Evolutionary conservation across 1,140 invertebrate genomes (phyloP).

Genomic region (Triops cancriformis): DNA sequence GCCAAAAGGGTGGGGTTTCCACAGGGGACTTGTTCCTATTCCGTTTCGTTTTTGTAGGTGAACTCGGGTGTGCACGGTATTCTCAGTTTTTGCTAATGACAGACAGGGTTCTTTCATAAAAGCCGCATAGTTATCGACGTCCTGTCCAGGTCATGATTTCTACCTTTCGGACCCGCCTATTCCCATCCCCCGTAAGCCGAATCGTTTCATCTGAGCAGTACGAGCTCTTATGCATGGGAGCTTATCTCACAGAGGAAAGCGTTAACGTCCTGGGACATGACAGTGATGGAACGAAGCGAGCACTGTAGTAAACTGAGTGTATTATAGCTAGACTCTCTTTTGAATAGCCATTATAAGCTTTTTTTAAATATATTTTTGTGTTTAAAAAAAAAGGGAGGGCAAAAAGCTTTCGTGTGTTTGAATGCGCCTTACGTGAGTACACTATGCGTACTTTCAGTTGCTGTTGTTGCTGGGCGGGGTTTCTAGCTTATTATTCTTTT

Average conservation of each 20-base stretch:
- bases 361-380: no score
- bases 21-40: not conserved
- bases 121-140: not conserved
- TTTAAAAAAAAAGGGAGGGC: no score
- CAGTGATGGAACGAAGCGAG: slow-evolving; percentile 5
- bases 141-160: not conserved
- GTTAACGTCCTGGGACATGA: not conserved
- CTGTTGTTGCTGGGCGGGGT: no score
- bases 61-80: not conserved
- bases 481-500: no score
- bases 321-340: not conserved
- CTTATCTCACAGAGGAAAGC: not conserved
- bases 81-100: not conserved
- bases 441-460: no score
- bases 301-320: not conserved
- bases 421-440: no score
- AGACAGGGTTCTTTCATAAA: not conserved
- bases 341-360: not conserved
- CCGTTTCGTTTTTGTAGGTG: not conserved
- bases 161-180: not conserved
- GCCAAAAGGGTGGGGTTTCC: not conserved
- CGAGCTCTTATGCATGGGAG: not conserved
- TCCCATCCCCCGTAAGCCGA: not conserved
- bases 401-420: no score
- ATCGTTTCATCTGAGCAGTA: not conserved